Base-by-base conservation (phyloP, 2,888 invertebrate species). In the Ecliptopera silaceata region DNA sequence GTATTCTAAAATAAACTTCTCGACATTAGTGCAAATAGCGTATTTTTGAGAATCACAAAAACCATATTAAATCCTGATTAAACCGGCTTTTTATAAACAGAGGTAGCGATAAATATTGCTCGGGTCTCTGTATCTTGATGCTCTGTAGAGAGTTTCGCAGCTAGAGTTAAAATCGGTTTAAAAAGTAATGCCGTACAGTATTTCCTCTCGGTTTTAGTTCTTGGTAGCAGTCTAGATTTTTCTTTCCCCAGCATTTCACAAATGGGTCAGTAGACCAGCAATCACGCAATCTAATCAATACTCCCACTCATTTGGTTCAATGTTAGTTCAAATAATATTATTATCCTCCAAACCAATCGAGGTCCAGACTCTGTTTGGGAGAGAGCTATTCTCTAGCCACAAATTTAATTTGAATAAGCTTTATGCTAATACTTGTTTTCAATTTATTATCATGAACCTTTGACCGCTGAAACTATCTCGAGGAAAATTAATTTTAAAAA, bases 241-340 rank as follows among this genome's bases (percentile, higher is more conserved):
- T 22, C 22, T 0, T 26, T 26, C 6, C 26, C 4, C 26, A 26
- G 44, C 10, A 17, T 15, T 31, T 31, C 15, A n/a, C 8, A 39
- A 42, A 42, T 42, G 5, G 13, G 6, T 15, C n/a, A 42, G 1
- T 38, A 39, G 22, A 18, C 3, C 13, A 5, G n/a, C 11, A 44
- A 29, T 52, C n/a, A 53, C 46, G 34, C 31, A 6, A 45, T 12
- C 34, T 34, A 48, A 48, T 48, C 48, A 43, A 54, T 54, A 48
- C 20, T 42, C 26, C 29, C n/a, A 36, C 43, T 48, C 36, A 54
- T 53, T 26, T 15, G 10, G 18, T 38, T 10, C 42, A 41, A 20
- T 41, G 47, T 47, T 51, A 51, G 46, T 31, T 22, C 20, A 46
- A 56, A 51, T 46, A 56, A 46, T 42, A 46, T 36, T 46, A 45